Evolutionary conservation across 2,888 invertebrate genomes (phyloP).

Genomic region (Platycnemis pennipes): DNA sequence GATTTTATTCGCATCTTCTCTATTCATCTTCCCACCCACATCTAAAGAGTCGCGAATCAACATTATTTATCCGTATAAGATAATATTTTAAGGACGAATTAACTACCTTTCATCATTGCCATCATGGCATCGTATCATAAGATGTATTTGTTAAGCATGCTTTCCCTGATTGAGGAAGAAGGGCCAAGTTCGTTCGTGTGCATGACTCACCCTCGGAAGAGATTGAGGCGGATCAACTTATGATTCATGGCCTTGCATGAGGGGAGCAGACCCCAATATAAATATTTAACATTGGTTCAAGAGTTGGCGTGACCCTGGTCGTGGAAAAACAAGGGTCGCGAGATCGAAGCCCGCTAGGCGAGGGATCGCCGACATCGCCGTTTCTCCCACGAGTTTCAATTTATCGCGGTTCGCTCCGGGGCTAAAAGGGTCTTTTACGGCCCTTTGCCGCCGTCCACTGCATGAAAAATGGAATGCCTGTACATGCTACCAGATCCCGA

Average conservation of each 20-base stretch:
- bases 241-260: neutral
- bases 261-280: neutral
- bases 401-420: neutral
- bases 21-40: too few relatives aligned
- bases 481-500: conserved; percentile 18
- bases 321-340: neutral
- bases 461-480: neutral
- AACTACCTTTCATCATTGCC: neutral
- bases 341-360: neutral
- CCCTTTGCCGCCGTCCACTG: neutral
- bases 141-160: neutral
- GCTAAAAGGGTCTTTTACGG: neutral
- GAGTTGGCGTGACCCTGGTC: neutral
- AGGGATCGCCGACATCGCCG: neutral
- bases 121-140: neutral
- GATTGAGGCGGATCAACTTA: neutral
- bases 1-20: too few relatives aligned
- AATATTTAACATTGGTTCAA: conserved; percentile 20
- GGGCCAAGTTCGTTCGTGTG: neutral
- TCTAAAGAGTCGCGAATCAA: too few relatives aligned
- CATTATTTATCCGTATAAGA: too few relatives aligned
- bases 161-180: neutral
- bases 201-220: neutral
- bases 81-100: too few relatives aligned
- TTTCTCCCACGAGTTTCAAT: neutral